These are phyloP conservation scores for Egretta garzetta DNA, from an alignment of 2,113 vertebrate genomes.

Conservation along the genomic window DNA sequence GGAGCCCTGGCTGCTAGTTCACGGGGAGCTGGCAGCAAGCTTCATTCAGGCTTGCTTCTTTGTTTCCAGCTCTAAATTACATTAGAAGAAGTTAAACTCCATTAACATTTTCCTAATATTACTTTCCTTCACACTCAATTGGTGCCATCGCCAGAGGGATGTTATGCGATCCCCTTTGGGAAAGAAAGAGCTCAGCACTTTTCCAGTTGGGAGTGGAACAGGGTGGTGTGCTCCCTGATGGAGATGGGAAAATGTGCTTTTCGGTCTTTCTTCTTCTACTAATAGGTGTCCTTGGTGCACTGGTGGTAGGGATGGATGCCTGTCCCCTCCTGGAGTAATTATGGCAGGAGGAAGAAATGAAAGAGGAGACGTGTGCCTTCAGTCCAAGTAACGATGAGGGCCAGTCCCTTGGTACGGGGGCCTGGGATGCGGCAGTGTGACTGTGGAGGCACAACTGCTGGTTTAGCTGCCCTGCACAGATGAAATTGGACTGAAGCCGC, in stretches of 20 bases:
- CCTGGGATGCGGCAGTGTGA: not conserved
- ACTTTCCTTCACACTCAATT: not conserved
- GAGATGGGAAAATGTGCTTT: not conserved
- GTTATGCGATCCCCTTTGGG: not conserved
- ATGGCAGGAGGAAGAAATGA: not conserved
- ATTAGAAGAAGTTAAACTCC: not conserved
- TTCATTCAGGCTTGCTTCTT: not conserved
- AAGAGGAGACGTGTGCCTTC: not conserved
- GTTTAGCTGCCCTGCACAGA: not conserved
- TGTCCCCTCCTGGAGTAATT: not conserved
- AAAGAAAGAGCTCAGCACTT: not conserved
- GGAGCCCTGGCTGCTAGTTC: not conserved
- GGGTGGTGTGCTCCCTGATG: not conserved
- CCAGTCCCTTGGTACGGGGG: not conserved
- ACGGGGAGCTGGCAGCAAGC: not conserved
- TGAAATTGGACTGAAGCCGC: not conserved
- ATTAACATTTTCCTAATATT: not conserved
- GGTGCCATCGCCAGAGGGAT: not conserved
- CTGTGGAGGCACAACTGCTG: not conserved
- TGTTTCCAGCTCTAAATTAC: slow-evolving; percentile 3
- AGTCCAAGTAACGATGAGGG: not conserved
- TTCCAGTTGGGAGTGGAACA: not conserved
- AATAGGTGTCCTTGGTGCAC: not conserved
- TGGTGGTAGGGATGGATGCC: not conserved
- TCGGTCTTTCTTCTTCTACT: not conserved